Percentiles rank a stretch among this genome's conserved stretches.
phyloP scores from a whole-genome alignment of 2,113 vertebrate genomes.

The Pachycephala philippinensis region DNA sequence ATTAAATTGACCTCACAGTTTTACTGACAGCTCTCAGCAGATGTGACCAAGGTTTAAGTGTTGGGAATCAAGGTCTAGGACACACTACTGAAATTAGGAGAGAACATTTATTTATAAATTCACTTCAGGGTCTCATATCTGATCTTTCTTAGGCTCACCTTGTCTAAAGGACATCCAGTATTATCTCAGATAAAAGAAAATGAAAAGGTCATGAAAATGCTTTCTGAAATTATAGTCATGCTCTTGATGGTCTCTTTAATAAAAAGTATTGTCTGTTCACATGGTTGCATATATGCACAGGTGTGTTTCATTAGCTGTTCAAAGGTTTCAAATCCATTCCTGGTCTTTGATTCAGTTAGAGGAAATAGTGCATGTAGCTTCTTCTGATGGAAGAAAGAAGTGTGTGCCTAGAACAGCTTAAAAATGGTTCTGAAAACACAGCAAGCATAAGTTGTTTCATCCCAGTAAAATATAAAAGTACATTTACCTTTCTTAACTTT shows the following conservation, averaged over 20 bases:
- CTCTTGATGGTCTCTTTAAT: neutral
- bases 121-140: neutral
- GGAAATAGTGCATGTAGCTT: neutral
- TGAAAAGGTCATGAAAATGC: neutral
- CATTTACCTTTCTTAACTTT: constrained; percentile 84
- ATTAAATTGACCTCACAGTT: neutral
- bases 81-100: neutral
- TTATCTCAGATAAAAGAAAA: neutral
- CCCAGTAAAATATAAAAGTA: neutral
- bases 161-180: neutral
- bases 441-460: neutral
- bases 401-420: neutral
- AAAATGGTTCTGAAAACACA: neutral
- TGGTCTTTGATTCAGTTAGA: neutral
- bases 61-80: neutral
- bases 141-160: neutral
- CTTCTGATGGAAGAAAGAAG: neutral
- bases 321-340: neutral
- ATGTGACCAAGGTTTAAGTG: neutral
- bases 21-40: neutral
- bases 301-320: neutral
- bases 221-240: neutral
- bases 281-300: neutral
- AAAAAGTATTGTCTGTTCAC: neutral
- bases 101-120: neutral